Conservation (phyloP, 2,113 vertebrate genomes). For the Lepidothrix coronata region DNA sequence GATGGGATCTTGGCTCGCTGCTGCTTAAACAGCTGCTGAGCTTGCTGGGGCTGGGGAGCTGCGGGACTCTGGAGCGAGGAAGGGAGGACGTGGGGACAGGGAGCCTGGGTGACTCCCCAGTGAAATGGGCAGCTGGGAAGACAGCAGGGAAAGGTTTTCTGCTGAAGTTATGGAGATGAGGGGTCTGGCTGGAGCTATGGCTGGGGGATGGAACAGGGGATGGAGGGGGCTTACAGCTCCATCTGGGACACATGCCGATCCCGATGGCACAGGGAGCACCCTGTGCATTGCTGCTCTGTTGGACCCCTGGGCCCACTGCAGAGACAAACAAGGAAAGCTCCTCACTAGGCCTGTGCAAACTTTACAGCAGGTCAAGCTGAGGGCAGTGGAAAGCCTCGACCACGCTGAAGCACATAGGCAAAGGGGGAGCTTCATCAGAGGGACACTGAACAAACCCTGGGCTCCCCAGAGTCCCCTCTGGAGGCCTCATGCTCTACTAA, state of each 20-base stretch:
- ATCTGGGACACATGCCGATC: fast-evolving
- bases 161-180: not conserved
- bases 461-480: not conserved
- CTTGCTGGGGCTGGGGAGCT: not conserved
- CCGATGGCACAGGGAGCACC: fast-evolving
- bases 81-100: not conserved
- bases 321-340: not conserved
- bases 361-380: not conserved
- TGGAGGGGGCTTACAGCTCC: not conserved
- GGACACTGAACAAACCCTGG: not conserved
- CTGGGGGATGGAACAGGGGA: not conserved
- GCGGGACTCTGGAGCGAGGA: fast-evolving
- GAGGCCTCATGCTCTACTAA: not conserved
- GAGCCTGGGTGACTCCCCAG: not conserved
- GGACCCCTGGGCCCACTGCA: not conserved
- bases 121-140: not conserved
- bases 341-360: fast-evolving
- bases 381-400: not conserved
- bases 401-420: fast-evolving
- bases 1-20: conserved; percentile 20
- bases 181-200: not conserved
- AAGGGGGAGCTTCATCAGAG: not conserved
- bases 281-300: not conserved
- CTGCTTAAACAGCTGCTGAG: conserved; percentile 28
- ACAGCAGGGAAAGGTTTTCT: not conserved